Base-by-base conservation (phyloP, 1,140 invertebrate species). In the Philotrypesis tridentata region DNA sequence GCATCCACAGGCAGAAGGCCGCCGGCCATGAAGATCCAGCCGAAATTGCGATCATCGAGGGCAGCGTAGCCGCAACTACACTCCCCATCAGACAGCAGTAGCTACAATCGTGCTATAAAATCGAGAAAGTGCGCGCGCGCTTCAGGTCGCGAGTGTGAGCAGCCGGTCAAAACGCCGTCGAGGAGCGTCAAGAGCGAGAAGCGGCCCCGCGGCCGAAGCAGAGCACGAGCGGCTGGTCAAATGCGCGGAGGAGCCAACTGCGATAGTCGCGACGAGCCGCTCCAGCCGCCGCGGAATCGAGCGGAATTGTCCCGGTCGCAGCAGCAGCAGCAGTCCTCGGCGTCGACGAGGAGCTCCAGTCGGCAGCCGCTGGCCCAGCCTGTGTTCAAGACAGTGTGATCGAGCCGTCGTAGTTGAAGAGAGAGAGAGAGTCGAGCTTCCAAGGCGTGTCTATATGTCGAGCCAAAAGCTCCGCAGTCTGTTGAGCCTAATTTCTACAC, bases 11-110 rank as follows among this genome's bases (percentile, higher is more conserved):
- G 17, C 48, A 77, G 83, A 85, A 83, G 81, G 25, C 17, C 27
- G 33, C 25, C 48, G 72, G 85, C 86, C 84, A 88, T 88, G 87
- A 87, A 84, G 89, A 85, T 81, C 55, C 63, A 72, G n/a, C 74
- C 23, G 1, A 43, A 9, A 17, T 23, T 43, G 2, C 17, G 40
- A 61, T 27, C 23, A n/a, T 61, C 31, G 12, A 21, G 21, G 12
- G 9, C 25, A 71, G 79, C 75, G 70, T 79, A 82, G 81, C n/a
- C n/a, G n/a, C n/a, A n/a, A n/a, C n/a, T n/a, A n/a, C n/a, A n/a
- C n/a, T n/a, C n/a, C n/a, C n/a, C n/a, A n/a, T n/a, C n/a, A n/a
- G n/a, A n/a, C n/a, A n/a, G n/a, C n/a, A n/a, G n/a, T n/a, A n/a
- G n/a, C n/a, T n/a, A n/a, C n/a, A n/a, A n/a, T n/a, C n/a, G n/a